A percentile compares a stretch with the other conserved stretches of the same genome.
Evolutionary conservation across 2,888 invertebrate genomes (phyloP).

Genomic region (Pocota personata): DNA sequence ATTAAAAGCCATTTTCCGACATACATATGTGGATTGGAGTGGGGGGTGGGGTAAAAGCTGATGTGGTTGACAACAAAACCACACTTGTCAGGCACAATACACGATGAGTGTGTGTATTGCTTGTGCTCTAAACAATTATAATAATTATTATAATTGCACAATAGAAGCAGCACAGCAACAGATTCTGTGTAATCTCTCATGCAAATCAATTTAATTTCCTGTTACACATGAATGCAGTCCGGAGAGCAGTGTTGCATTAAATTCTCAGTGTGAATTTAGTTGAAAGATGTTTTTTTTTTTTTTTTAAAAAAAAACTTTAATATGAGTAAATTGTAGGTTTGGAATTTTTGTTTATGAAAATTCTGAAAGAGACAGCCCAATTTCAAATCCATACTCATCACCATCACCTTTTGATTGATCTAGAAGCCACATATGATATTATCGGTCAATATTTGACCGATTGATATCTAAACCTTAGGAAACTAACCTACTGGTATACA

Average conservation of each 20-base stretch:
- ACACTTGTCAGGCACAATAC: constrained; percentile 44
- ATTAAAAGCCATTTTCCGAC: constrained; percentile 41
- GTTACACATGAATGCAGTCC: constrained; percentile 63
- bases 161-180: constrained; percentile 13
- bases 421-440: too few relatives aligned
- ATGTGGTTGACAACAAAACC: constrained; percentile 51
- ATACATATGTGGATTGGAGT: neutral
- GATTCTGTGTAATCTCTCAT: constrained; percentile 66
- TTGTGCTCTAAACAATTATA: constrained; percentile 53
- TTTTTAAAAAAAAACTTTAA: too few relatives aligned
- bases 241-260: constrained; percentile 43
- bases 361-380: too few relatives aligned
- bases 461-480: too few relatives aligned
- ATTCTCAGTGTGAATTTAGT: constrained; percentile 39
- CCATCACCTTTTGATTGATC: too few relatives aligned
- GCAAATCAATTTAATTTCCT: constrained; percentile 74
- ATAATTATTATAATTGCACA: constrained; percentile 64
- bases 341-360: neutral
- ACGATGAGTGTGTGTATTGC: neutral
- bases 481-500: too few relatives aligned
- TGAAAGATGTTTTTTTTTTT: neutral
- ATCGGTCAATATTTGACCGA: too few relatives aligned
- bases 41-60: neutral
- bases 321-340: neutral
- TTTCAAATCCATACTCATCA: too few relatives aligned